Base-by-base conservation (phyloP, 2,888 invertebrate genomes). In the Sesia apiformis region DNA sequence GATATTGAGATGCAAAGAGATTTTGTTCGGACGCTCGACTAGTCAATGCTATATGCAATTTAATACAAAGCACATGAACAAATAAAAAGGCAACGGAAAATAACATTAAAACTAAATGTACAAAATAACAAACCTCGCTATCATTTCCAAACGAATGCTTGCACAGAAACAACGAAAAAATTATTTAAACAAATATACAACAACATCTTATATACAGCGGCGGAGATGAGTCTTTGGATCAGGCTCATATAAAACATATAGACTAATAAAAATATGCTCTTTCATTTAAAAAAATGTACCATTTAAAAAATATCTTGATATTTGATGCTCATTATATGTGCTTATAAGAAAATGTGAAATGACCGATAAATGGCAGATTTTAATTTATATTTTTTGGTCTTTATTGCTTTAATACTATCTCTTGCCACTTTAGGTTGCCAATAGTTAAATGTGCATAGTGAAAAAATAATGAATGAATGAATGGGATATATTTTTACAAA, bases 141-240 rank as follows among this genome's bases (percentile, higher is more conserved):
- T 91, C 91, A 72, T 90, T 90, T 78, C 91, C 91, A 77, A 89
- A 91, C 63, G 90, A 86, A 86, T 91, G 91, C 91, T 91, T 90
- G 88, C 77, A 80, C 74, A 81, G 73, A 78, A 82, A 84, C 64
- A 61, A 79, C 78, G 52, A 54, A 52, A 49, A 53, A 46, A 40
- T 43, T 41, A 52, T 52, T 50, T 49, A 53, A 58, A 52, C 40
- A 58, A 59, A 55, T 40, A 39, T 56, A 56, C 53, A 53, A 57
- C 54, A 55, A 59, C 52, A 56, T 55, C 5, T 38, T 50, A 50
- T 50, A 39, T n/a, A 40, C 50, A 8, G 3, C 5, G 23, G 23
- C 2, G 23, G 23, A 23, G 23, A 23, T 23, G 1, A 23, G n/a
- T n/a, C n/a, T n/a, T n/a, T n/a, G 23, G 23, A 1, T 23, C 23